Evolutionary conservation across 2,888 invertebrate species (phyloP), one percentile per base, ranked within the genome.

Genomic region (Chironomus tentans): DNA sequence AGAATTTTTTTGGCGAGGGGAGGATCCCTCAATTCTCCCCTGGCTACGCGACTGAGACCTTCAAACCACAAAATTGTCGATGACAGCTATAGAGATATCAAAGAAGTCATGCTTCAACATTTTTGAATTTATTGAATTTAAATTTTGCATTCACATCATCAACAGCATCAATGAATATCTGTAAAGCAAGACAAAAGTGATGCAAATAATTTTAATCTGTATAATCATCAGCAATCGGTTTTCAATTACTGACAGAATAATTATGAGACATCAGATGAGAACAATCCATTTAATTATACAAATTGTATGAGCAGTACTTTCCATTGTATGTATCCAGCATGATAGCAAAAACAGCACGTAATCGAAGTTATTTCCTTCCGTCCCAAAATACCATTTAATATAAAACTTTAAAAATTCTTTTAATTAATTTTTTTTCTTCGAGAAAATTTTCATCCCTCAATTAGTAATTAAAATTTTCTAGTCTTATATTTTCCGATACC

Each of bases 161-260:
- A 18, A 22, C 50, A 71, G 50, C 7, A 61, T 28, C 48, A 1
- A 38, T 38, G 38, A 38, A 38, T 38, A 38, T 24, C 22, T 38
- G 10, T 10, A 38, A 28, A 28, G 24, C 21, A 46, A 12, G 70
- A 48, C 24, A 56, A 48, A 22, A 38, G 18, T 62, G 15, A 72
- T 18, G 21, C 28, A 72, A 61, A 72, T 24, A 62, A 62, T 62
- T 62, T 28, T 28, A 62, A 62, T 72, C 72, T 22, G 28, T 56
- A 47, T 15, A 21, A 61, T 38, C 13, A 22, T 38, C 28, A 13
- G 18, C 72, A 72, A 72, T 72, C 18, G 62, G 62, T 62, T 72
- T 46, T 62, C 61, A 72, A 72, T 72, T 62, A 72, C 61, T 62
- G 61, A 46, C 62, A 62, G 62, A 62, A 38, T 62, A 72, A 61